phyloP scores from a whole-genome alignment of 2,888 invertebrate genomes.

The Andrena bicolor region DNA sequence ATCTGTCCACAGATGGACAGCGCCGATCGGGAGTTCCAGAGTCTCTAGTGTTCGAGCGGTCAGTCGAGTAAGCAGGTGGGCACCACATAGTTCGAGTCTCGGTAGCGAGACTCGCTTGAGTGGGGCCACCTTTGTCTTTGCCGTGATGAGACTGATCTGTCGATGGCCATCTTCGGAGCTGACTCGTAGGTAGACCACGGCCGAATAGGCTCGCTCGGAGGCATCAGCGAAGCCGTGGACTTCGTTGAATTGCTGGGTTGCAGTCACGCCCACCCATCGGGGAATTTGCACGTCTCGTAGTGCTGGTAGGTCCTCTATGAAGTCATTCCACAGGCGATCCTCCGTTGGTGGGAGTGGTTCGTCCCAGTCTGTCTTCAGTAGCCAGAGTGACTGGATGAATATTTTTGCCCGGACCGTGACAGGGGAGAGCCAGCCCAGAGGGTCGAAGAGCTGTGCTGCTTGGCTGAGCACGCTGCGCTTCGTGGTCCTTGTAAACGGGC shows the following conservation, averaged over 20 bases:
- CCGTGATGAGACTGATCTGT: too few relatives aligned
- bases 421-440: conserved; percentile 54
- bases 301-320: conserved; percentile 14
- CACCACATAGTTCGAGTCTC: too few relatives aligned
- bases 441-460: conserved; percentile 55
- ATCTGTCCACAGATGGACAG: too few relatives aligned
- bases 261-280: conserved; percentile 27
- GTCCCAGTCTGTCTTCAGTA: conserved; percentile 52
- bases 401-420: conserved; percentile 54
- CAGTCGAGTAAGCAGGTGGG: too few relatives aligned
- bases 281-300: conserved; percentile 39
- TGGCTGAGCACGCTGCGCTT: conserved; percentile 51
- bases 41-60: too few relatives aligned
- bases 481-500: background rate
- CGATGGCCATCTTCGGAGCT: accelerated
- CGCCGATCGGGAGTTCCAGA: too few relatives aligned
- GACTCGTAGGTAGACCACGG: too few relatives aligned
- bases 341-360: background rate
- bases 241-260: too few relatives aligned
- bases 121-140: too few relatives aligned
- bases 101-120: too few relatives aligned
- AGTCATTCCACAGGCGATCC: conserved; percentile 12
- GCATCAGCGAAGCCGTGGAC: too few relatives aligned
- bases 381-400: conserved; percentile 55
- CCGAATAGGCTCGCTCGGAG: too few relatives aligned